Base-by-base conservation (phyloP, 2,888 invertebrate species). In the Cantharis flavilabris region DNA sequence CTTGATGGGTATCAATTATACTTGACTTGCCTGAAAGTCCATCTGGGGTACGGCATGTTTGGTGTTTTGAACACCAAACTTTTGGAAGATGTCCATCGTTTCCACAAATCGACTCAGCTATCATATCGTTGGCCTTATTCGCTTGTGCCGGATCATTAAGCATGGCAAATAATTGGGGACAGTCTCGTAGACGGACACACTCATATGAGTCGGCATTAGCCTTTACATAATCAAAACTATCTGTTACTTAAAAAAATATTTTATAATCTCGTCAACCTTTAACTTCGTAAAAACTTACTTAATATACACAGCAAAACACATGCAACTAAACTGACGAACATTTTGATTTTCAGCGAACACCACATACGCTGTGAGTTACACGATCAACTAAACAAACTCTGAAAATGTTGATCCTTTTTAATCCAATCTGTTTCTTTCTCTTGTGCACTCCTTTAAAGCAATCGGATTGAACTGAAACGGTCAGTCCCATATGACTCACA, bases 41-140 rank as follows among this genome's bases (percentile, higher is more conserved):
- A 64, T 83, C 79, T 23, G 84, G 83, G 9, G 83, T 85, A 73
- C 67, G 75, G 71, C 85, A 85, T 11, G 20, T 79, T 23, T 62
- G 4, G 11, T 33, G 11, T 11, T 28, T 10, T 28, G 16, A 3
- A 75, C 91, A 91, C 85, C 91, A 91, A 0, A 91, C 90, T 69
- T 81, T 88, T 0, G 91, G 91, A 0, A 83, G 81, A 23, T 87
- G 86, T 0, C 88, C 89, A 0, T 88, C 86, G 79, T 90, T 90
- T 3, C 91, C 91, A 77, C 91, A 91, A 65, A n/a, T n/a, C n/a
- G n/a, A 90, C 89, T 84, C 84, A 64, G 88, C 87, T 28, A 91
- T 84, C 79, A 87, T 82, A 0, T 88, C 84, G 77, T 81, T 75
- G 14, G 80, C 78, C 11, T 80, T 76, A 33, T 77, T 76, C 65